Conservation (phyloP, 2,888 invertebrate species). For the Drosophila atripex region DNA sequence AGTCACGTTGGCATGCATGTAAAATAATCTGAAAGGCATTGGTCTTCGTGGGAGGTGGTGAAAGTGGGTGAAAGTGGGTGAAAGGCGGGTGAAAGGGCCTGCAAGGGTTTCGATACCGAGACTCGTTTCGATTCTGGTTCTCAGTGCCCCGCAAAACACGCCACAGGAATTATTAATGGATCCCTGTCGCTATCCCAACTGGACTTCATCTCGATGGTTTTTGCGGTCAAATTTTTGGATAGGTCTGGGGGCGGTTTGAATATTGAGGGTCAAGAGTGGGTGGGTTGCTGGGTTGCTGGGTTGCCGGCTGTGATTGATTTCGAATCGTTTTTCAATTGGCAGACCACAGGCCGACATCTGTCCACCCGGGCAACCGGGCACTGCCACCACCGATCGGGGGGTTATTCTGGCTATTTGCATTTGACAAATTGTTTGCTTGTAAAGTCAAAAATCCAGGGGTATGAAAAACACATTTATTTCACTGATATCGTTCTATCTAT, state of each 20-base stretch:
- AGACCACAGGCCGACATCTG: slow-evolving; percentile 29
- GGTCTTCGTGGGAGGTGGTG: not conserved
- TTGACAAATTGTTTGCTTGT: slow-evolving; percentile 79
- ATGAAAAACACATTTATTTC: slow-evolving; percentile 51
- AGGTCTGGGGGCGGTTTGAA: not conserved
- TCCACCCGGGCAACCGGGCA: too few species aligned
- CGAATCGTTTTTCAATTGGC: slow-evolving; percentile 79
- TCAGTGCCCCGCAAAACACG: slow-evolving; percentile 67
- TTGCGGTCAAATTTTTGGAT: slow-evolving; percentile 27
- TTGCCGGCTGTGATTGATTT: slow-evolving; percentile 76
- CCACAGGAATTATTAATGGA: slow-evolving; percentile 79
- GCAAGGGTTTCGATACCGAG: not conserved
- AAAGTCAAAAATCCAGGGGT: slow-evolving; percentile 66
- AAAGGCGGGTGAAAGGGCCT: not conserved
- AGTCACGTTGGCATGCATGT: slow-evolving; percentile 74
- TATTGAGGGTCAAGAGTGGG: slow-evolving; percentile 8
- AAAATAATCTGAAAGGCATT: slow-evolving; percentile 16
- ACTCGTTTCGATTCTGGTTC: slow-evolving; percentile 22
- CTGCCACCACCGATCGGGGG: slow-evolving; percentile 62
- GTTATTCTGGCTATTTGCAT: slow-evolving; percentile 76
- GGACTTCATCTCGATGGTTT: slow-evolving; percentile 43
- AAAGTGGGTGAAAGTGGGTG: not conserved
- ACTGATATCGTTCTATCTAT: not conserved
- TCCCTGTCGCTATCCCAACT: slow-evolving; percentile 41
- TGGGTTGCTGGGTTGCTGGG: slow-evolving; percentile 13